phyloP scores from a whole-genome alignment of 2,113 vertebrate genomes.

The Vireo altiloquus region DNA sequence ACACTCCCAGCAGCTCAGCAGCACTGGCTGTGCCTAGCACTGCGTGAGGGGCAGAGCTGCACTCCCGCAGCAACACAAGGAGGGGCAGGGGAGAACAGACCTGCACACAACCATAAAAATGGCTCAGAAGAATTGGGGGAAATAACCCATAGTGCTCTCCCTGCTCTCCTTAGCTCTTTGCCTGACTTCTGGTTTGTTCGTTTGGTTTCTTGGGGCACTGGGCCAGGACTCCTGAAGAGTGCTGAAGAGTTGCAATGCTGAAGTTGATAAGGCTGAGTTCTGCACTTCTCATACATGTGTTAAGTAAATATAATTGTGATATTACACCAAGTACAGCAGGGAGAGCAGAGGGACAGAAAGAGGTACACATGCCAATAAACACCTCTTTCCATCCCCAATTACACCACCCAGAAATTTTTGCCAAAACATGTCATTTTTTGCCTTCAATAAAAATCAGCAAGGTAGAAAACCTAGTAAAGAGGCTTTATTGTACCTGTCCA shows the following conservation, averaged over 20 bases:
- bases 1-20: fast-evolving
- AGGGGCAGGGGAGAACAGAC: fast-evolving
- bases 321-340: background rate
- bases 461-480: background rate
- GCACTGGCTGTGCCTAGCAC: background rate
- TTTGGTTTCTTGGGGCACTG: background rate
- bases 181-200: background rate
- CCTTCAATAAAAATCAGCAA: background rate
- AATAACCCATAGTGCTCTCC: fast-evolving
- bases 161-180: background rate
- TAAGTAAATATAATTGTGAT: background rate
- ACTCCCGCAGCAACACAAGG: fast-evolving
- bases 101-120: background rate
- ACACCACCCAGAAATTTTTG: background rate
- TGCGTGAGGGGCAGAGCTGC: fast-evolving
- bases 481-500: background rate
- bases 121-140: background rate
- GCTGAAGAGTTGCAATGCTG: background rate
- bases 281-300: background rate
- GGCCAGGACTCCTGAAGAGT: background rate
- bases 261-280: background rate
- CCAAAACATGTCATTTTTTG: background rate
- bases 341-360: background rate
- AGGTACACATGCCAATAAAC: background rate
- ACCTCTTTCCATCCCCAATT: background rate